Percentiles rank a stretch among this genome's conserved stretches.
Conservation (phyloP, 2,888 invertebrate species). For the Belgica antarctica region DNA sequence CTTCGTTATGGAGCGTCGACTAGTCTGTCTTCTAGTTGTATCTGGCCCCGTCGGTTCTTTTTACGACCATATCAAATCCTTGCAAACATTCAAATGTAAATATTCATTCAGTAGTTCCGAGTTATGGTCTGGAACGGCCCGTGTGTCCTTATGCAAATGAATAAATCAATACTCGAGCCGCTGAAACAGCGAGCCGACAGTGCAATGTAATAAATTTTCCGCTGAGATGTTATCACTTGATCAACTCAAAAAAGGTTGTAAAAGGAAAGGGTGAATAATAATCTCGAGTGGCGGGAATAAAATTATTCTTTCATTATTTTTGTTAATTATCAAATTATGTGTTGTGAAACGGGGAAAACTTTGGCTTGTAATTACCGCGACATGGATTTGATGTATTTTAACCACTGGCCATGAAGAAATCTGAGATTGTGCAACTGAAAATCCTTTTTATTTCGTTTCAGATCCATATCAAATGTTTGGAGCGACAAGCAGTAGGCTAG, state of each 20-base stretch:
- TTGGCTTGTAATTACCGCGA: conserved; percentile 32
- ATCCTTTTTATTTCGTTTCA: conserved; percentile 57
- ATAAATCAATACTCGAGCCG: conserved; percentile 3
- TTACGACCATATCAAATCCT: too few relatives aligned
- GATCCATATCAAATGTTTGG: conserved; percentile 99
- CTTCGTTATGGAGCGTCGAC: too few relatives aligned
- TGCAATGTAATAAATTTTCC: conserved; percentile 17
- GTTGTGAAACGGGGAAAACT: not conserved
- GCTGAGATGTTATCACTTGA: not conserved
- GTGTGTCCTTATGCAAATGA: not conserved
- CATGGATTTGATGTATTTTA: conserved; percentile 34
- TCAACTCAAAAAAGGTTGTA: not conserved
- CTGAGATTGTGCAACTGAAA: not conserved
- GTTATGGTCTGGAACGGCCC: not conserved
- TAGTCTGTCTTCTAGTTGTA: too few relatives aligned
- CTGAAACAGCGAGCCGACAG: not conserved
- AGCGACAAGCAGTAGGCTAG: conserved; percentile 92
- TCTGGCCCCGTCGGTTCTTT: too few relatives aligned
- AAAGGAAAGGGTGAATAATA: conserved; percentile 27
- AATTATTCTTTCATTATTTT: not conserved
- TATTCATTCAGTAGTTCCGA: too few relatives aligned
- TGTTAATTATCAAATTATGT: conserved; percentile 28
- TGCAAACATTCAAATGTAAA: too few relatives aligned
- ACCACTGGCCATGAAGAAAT: conserved; percentile 32
- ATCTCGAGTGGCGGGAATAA: not conserved